Evolutionary conservation across 2,888 invertebrate species (phyloP).

Genomic region (Nymphalis c-album): DNA sequence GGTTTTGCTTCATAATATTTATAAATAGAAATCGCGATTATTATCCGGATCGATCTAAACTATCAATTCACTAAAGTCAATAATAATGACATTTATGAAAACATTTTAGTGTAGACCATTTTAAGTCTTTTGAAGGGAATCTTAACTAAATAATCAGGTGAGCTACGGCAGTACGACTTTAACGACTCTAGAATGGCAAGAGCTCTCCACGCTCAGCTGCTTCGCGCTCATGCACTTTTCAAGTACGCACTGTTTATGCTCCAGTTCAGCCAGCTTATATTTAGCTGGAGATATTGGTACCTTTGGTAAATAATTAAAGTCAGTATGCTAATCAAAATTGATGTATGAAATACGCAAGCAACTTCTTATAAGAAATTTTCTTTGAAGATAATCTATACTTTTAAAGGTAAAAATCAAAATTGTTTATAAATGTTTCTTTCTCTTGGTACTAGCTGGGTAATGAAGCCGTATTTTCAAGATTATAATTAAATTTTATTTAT

Average conservation of each 20-base stretch:
- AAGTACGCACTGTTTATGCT: constrained; percentile 75
- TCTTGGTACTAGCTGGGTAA: no score
- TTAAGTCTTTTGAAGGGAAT: constrained; percentile 52
- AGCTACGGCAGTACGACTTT: constrained; percentile 50
- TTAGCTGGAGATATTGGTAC: constrained; percentile 8
- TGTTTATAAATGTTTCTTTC: no score
- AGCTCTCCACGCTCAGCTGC: constrained; percentile 60
- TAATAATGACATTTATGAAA: neutral
- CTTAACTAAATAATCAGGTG: constrained; percentile 58
- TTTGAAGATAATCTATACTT: neutral
- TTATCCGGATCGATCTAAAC: no score
- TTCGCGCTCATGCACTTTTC: constrained; percentile 71
- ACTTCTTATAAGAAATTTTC: neutral
- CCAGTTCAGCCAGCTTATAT: constrained; percentile 42
- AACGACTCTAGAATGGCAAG: constrained; percentile 64
- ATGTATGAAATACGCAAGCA: neutral
- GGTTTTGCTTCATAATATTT: no score
- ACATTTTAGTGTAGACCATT: constrained; percentile 9
- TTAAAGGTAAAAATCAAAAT: no score
- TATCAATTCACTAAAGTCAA: no score
- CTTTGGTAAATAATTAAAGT: constrained; percentile 8
- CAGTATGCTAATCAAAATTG: constrained; percentile 2
- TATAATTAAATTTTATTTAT: no score
- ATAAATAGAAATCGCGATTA: no score
- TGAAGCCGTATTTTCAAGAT: no score